Evolutionary conservation across 1,140 invertebrate species (phyloP), one percentile per base, ranked within the genome.

Genomic region (Laupala kohalensis): DNA sequence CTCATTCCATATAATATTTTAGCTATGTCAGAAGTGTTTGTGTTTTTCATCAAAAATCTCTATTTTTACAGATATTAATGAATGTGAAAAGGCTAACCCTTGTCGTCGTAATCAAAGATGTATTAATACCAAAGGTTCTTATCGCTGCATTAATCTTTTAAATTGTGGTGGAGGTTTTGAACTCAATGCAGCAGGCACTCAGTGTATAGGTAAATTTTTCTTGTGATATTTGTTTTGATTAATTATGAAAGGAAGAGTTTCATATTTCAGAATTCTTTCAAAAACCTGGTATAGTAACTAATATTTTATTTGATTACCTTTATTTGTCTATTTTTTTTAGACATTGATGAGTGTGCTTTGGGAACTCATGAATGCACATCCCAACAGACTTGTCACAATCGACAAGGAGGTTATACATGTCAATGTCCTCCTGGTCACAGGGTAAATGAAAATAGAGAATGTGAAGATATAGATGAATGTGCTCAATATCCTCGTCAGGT

Each of bases 311-410:
- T 13, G 9, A 12, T 13, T n/a, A 13, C 6, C 9, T 5, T 5
- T 69, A 13, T 69, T 4, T 69, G 29, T 70, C 5, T 68, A 29
- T 53, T 62, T 29, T 64, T 72, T 73, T 24, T 72, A 79, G 81
- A 80, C 74, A 77, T 80, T 62, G 80, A 84, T 74, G 83, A 84
- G 74, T 84, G 82, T 75, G 73, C 62, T 4, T 28, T 26, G 19
- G 67, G 64, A 6, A 70, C 65, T 63, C 88, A 90, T 69, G 84
- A 86, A 74, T 95, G 92, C 76, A 83, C 82, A 0, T 78, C 82
- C 0, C 83, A 85, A n/a, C 91, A 94, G 78, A 82, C 84, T 2
- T 95, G 93, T 76, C 85, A 86, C 65, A 94, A 95, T 79, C 82
- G 86, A 5, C 82, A 81, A 3, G 92, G 92, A 15, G 89, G 89